phyloP scores from a whole-genome alignment of 30 jellyfish, hydroid and myxozoan species.

The Hydra vulgaris region DNA sequence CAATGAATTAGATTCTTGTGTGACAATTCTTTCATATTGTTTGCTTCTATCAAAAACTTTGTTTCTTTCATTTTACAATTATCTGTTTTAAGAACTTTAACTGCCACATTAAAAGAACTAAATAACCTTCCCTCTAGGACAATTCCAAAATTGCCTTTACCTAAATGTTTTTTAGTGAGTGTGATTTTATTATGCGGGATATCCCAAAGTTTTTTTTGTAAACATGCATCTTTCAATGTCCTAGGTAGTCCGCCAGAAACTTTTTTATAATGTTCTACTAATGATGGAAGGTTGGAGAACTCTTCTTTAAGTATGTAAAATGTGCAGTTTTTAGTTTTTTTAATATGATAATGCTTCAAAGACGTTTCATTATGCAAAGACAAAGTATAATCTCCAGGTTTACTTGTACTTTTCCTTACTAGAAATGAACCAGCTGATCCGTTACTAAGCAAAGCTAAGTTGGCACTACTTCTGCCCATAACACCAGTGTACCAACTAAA shows the following conservation, averaged over 20 bases:
- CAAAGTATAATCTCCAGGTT: slow-evolving; percentile 5
- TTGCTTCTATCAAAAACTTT: slow-evolving; percentile 2
- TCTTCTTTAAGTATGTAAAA: neutral
- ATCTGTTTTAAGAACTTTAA: neutral
- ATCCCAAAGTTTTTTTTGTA: neutral
- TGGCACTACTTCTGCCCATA: neutral
- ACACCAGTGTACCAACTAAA: slow-evolving; percentile 17
- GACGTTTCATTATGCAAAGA: slow-evolving; percentile 6
- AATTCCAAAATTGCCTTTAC: slow-evolving; percentile 9
- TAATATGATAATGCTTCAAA: slow-evolving; percentile 8
- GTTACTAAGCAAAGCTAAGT: slow-evolving; percentile 6
- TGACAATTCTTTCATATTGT: neutral
- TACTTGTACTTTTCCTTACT: neutral
- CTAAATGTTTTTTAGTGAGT: neutral
- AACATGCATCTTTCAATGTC: neutral
- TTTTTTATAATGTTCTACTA: slow-evolving; percentile 4
- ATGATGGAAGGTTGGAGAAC: slow-evolving; percentile 5
- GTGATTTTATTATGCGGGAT: neutral
- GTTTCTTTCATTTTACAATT: neutral
- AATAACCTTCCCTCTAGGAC: slow-evolving; percentile 10
- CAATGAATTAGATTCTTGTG: neutral
- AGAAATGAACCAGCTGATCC: slow-evolving; percentile 13
- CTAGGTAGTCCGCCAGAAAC: neutral
- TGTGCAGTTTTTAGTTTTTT: neutral
- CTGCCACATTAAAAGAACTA: slow-evolving; percentile 11